Evolutionary conservation across 1,140 invertebrate genomes (phyloP).

Genomic region (Drosophila nebulosa): DNA sequence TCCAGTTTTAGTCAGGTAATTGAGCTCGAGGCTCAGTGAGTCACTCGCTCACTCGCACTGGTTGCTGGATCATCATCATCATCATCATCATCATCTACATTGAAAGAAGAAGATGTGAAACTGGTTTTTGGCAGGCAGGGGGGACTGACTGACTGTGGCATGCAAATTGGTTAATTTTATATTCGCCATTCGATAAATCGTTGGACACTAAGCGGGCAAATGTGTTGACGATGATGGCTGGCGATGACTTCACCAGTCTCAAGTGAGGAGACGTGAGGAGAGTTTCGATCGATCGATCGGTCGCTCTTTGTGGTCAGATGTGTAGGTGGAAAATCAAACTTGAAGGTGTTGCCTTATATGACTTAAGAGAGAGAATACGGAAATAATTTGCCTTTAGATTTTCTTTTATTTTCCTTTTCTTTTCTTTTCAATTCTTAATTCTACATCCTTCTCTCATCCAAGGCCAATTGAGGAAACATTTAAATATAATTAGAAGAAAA

Average conservation of each 20-base stretch:
- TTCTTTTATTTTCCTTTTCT: neutral
- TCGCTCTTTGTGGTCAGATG: neutral
- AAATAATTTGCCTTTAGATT: neutral
- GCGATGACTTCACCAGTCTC: conserved; percentile 66
- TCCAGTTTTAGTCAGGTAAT: conserved; percentile 27
- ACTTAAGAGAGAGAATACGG: no score
- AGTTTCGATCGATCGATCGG: conserved; percentile 17
- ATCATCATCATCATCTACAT: no score
- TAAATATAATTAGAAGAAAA: conserved; percentile 38
- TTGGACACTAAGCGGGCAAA: conserved; percentile 29
- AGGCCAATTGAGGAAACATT: conserved; percentile 50
- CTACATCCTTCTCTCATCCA: conserved; percentile 53
- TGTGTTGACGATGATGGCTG: conserved; percentile 32
- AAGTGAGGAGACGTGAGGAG: conserved; percentile 43
- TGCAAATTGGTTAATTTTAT: conserved; percentile 74
- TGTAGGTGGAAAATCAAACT: neutral
- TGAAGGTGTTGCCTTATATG: no score
- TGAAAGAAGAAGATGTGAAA: conserved; percentile 41
- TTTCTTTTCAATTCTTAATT: conserved; percentile 54
- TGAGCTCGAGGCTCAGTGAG: no score
- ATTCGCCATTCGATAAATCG: conserved; percentile 53
- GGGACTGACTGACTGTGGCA: conserved; percentile 53
- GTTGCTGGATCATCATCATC: conserved; percentile 37
- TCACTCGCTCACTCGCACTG: neutral
- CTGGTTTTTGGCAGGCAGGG: conserved; percentile 63